Evolutionary conservation across 2,113 vertebrate genomes (phyloP).

Genomic region (Poeciliopsis prolifica): DNA sequence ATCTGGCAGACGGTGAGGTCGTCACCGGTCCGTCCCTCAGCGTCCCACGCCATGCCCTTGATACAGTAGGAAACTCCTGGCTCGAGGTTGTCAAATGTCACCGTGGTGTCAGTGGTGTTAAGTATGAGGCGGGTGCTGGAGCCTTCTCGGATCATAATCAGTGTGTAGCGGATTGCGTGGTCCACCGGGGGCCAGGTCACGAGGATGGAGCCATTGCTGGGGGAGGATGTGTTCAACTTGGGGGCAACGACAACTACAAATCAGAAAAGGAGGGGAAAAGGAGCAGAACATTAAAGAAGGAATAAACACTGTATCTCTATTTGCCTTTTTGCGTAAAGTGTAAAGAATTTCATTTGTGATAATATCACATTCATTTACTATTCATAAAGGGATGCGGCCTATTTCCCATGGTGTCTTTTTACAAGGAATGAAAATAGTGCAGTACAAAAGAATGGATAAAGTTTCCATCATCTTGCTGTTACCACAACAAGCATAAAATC

Average conservation of each 20-base stretch:
- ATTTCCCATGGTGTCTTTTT: conserved; percentile 82
- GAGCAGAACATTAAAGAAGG: neutral
- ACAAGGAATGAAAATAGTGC: conserved; percentile 57
- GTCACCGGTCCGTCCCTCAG: conserved; percentile 84
- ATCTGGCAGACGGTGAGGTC: conserved; percentile 86
- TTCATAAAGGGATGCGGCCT: conserved; percentile 60
- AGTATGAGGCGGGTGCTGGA: conserved; percentile 79
- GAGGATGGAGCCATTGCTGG: conserved; percentile 76
- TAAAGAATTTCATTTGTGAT: conserved; percentile 42
- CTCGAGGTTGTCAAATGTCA: conserved; percentile 82
- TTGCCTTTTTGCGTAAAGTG: conserved; percentile 27
- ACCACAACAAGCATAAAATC: conserved; percentile 22
- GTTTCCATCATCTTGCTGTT: conserved; percentile 58
- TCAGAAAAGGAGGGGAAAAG: neutral
- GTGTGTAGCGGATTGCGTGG: conserved; percentile 82
- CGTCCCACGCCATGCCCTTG: conserved; percentile 86
- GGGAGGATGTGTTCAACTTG: conserved; percentile 78
- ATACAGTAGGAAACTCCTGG: conserved; percentile 87
- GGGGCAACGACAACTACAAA: conserved; percentile 85
- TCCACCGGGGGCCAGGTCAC: conserved; percentile 84
- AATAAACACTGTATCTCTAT: neutral
- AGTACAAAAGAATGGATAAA: conserved; percentile 46
- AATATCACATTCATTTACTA: conserved; percentile 61
- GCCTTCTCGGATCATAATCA: conserved; percentile 83
- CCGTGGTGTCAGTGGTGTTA: conserved; percentile 81